A percentile compares a stretch with the other conserved stretches of the same genome.
phyloP scores from a whole-genome alignment of 2,113 vertebrate genomes.

The Misgurnus anguillicaudatus region DNA sequence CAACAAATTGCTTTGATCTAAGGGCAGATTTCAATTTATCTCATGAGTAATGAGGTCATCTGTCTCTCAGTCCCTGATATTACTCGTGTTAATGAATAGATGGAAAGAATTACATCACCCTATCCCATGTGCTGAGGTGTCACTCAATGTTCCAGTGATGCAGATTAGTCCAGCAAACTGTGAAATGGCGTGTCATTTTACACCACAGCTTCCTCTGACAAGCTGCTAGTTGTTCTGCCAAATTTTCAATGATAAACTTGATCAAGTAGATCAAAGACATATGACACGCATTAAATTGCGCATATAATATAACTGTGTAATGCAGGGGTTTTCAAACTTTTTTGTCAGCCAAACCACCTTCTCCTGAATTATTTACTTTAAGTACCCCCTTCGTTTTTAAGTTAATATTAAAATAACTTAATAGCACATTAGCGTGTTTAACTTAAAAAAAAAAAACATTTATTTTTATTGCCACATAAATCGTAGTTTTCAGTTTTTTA shows the following conservation, averaged over 20 bases:
- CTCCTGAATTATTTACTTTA: too few species aligned
- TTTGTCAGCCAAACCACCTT: too few species aligned
- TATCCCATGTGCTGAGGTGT: constrained; percentile 25
- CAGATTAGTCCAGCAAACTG: constrained; percentile 34
- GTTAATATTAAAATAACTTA: too few species aligned
- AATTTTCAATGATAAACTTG: not conserved
- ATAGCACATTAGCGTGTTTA: too few species aligned
- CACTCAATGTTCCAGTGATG: constrained; percentile 36
- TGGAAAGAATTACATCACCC: constrained; percentile 23
- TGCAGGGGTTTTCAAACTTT: too few species aligned
- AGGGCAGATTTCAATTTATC: not conserved
- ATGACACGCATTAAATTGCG: too few species aligned
- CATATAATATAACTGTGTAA: too few species aligned
- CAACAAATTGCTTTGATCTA: not conserved
- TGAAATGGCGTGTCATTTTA: not conserved
- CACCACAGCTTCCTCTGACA: constrained; percentile 11
- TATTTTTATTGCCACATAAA: too few species aligned
- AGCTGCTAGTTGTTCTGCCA: not conserved
- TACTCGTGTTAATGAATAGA: constrained; percentile 28
- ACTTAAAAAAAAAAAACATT: too few species aligned
- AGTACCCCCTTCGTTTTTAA: too few species aligned
- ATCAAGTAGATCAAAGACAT: not conserved
- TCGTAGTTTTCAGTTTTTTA: too few species aligned
- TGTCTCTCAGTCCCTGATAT: not conserved
- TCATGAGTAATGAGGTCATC: constrained; percentile 19